Conservation (phyloP, 2,888 invertebrate species). For the Ophion slaviceki region DNA sequence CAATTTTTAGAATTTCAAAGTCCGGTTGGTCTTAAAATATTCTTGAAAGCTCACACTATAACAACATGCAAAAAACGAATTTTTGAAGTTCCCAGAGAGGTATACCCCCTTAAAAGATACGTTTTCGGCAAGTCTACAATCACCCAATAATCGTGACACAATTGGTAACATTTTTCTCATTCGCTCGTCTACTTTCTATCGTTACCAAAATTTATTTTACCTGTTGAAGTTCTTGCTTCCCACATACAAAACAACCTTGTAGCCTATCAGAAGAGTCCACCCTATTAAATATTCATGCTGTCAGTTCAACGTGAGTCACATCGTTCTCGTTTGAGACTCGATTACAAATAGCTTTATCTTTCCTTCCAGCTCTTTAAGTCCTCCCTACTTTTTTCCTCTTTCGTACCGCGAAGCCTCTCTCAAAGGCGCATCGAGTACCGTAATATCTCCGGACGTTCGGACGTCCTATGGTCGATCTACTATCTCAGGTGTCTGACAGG, state of each 20-base stretch:
- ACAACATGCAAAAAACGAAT: too few species aligned
- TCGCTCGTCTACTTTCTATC: too few species aligned
- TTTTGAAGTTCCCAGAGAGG: too few species aligned
- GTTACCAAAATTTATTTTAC: neutral
- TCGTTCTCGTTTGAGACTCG: neutral
- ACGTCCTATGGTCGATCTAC: neutral
- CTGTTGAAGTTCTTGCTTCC: neutral
- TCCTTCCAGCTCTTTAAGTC: neutral
- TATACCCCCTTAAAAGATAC: too few species aligned
- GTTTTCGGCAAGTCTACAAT: too few species aligned
- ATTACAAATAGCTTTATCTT: neutral
- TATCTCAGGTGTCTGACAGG: constrained; percentile 19
- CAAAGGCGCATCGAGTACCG: constrained; percentile 7
- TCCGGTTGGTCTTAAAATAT: too few species aligned
- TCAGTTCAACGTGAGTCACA: neutral
- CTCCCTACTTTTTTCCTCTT: neutral
- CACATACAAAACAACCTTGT: neutral
- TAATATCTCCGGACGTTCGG: constrained; percentile 44
- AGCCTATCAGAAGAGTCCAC: neutral
- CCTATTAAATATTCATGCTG: neutral
- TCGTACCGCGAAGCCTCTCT: constrained; percentile 41
- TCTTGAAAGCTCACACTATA: too few species aligned
- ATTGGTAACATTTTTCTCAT: too few species aligned
- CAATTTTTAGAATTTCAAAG: too few species aligned
- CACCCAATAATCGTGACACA: too few species aligned